Percentiles rank a stretch among this genome's conserved stretches.
phyloP scores from a whole-genome alignment of 37 sponge, comb jelly and placozoan genomes.

The Halichondria panicea region DNA sequence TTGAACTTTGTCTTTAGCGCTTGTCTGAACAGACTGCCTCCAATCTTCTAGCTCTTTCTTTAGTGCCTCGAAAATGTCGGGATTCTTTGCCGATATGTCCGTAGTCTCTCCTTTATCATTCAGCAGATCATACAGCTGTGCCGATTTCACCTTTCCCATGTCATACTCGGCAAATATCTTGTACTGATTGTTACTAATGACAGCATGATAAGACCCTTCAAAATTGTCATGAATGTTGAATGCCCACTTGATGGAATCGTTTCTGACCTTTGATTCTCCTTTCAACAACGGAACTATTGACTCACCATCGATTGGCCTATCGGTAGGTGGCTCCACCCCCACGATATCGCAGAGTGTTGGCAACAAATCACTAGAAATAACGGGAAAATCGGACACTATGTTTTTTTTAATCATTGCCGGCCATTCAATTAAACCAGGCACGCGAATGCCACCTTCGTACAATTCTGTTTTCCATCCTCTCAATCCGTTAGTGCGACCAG shows the following conservation, averaged over 20 bases:
- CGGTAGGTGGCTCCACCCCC: neutral
- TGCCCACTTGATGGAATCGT: constrained; percentile 49
- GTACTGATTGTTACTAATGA: constrained; percentile 40
- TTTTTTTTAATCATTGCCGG: constrained; percentile 45
- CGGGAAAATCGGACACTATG: constrained; percentile 22
- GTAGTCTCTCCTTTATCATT: constrained; percentile 39
- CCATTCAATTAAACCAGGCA: constrained; percentile 72
- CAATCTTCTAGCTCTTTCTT: constrained; percentile 25
- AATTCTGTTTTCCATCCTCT: constrained; percentile 46
- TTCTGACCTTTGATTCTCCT: constrained; percentile 14
- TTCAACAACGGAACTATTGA: constrained; percentile 54
- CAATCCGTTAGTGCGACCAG: constrained; percentile 47
- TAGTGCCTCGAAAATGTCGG: neutral
- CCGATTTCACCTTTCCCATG: constrained; percentile 10
- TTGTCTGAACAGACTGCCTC: constrained; percentile 45
- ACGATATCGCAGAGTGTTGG: constrained; percentile 66
- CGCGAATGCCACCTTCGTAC: constrained; percentile 64
- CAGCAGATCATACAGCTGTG: constrained; percentile 44
- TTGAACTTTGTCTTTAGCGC: constrained; percentile 35
- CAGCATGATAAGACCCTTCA: constrained; percentile 31
- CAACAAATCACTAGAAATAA: constrained; percentile 57
- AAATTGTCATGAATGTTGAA: constrained; percentile 46
- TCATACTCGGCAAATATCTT: constrained; percentile 32
- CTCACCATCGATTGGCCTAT: constrained; percentile 63
- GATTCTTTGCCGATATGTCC: constrained; percentile 13